Percentiles rank a stretch among this genome's conserved stretches.
phyloP scores from a whole-genome alignment of 2,888 invertebrate genomes.

The Campaea margaritaria region DNA sequence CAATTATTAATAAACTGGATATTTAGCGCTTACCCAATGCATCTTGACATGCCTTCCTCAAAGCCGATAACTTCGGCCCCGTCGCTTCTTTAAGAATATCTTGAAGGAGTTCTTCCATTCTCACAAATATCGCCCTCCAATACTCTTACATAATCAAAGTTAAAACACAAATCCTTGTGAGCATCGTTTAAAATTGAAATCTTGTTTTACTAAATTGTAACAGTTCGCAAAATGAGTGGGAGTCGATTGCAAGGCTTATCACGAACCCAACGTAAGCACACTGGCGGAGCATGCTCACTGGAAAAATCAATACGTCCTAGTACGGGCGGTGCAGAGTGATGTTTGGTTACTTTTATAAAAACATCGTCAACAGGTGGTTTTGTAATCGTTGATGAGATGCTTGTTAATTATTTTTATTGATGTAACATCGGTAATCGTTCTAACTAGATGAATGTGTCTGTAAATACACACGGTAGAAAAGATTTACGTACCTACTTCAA shows the following conservation, averaged over 20 bases:
- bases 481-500: too few species aligned
- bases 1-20: background rate
- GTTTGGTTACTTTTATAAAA: constrained; percentile 49
- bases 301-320: constrained; percentile 75
- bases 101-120: constrained; percentile 94
- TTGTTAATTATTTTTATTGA: background rate
- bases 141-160: constrained; percentile 10
- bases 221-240: constrained; percentile 55
- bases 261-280: constrained; percentile 52
- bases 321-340: constrained; percentile 33
- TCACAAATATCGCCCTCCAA: constrained; percentile 1
- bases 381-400: background rate
- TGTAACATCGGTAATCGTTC: background rate
- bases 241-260: constrained; percentile 65
- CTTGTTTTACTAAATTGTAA: constrained; percentile 4
- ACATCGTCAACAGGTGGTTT: constrained; percentile 67
- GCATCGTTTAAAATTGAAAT: constrained; percentile 19
- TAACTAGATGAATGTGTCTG: too few species aligned
- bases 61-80: constrained; percentile 89
- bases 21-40: constrained; percentile 88
- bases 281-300: constrained; percentile 74
- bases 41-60: constrained; percentile 94
- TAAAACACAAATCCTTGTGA: constrained; percentile 12
- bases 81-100: constrained; percentile 94
- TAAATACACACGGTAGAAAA: too few species aligned